phyloP scores from a whole-genome alignment of 2,113 vertebrate species.

The Hemibagrus wyckioides region DNA sequence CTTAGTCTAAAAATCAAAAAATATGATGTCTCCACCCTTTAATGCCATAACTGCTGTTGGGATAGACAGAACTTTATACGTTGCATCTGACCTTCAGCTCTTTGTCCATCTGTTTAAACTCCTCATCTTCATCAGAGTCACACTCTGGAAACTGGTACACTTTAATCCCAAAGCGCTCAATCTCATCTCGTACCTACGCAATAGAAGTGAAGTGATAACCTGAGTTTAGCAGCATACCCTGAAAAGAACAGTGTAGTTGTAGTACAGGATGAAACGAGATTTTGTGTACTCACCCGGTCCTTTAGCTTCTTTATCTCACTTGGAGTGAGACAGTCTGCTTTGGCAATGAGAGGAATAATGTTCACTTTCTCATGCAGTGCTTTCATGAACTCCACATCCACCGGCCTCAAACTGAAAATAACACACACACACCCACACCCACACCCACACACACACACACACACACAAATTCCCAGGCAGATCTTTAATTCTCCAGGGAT shows the following conservation, averaged over 20 bases:
- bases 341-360: slow-evolving; percentile 94
- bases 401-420: slow-evolving; percentile 83
- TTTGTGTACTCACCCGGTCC: slow-evolving; percentile 82
- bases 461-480: background rate
- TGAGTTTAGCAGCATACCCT: background rate
- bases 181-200: slow-evolving; percentile 51
- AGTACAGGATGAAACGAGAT: background rate
- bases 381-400: slow-evolving; percentile 98
- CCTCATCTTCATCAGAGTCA: slow-evolving; percentile 57
- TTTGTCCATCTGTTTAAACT: slow-evolving; percentile 58
- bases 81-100: slow-evolving; percentile 47
- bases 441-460: background rate
- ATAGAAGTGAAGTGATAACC: background rate
- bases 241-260: background rate
- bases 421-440: background rate
- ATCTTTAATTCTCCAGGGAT: background rate
- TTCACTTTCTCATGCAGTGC: slow-evolving; percentile 97
- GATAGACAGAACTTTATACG: background rate
- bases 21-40: background rate
- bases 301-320: slow-evolving; percentile 95
- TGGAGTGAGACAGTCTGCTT: slow-evolving; percentile 93
- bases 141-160: slow-evolving; percentile 56
- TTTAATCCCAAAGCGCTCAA: slow-evolving; percentile 54
- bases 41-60: background rate
- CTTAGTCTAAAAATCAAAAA: background rate